phyloP scores from a whole-genome alignment of 2,888 invertebrate genomes.

The Neelides folsomi region DNA sequence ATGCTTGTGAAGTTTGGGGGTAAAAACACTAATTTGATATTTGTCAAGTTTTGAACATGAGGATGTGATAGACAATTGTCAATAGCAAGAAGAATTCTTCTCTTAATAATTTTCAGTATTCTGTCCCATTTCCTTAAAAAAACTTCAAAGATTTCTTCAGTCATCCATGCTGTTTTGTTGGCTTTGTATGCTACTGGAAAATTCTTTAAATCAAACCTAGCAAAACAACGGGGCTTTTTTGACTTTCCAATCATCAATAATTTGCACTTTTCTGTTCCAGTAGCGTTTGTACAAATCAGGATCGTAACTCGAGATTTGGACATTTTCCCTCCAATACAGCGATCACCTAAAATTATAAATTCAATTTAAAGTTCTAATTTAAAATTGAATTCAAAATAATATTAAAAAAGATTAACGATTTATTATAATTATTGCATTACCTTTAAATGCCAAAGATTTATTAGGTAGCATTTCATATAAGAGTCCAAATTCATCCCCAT shows the following conservation, averaged over 20 bases:
- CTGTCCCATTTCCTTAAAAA: slow-evolving; percentile 33
- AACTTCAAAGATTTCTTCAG: slow-evolving; percentile 29
- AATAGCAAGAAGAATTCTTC: slow-evolving; percentile 34
- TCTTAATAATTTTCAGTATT: slow-evolving; percentile 27
- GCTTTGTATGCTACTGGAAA: slow-evolving; percentile 25
- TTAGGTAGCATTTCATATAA: slow-evolving; percentile 14
- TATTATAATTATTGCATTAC: too few relatives aligned
- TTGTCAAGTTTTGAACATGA: slow-evolving; percentile 23
- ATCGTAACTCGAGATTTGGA: slow-evolving; percentile 13
- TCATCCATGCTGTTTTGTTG: slow-evolving; percentile 36
- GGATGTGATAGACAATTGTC: slow-evolving; percentile 34
- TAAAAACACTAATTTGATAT: slow-evolving; percentile 34
- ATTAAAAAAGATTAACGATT: too few relatives aligned
- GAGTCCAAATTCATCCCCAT: slow-evolving; percentile 14
- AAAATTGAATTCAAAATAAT: too few relatives aligned
- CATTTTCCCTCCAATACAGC: slow-evolving; percentile 17
- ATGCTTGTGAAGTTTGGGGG: slow-evolving; percentile 34
- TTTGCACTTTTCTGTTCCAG: slow-evolving; percentile 14
- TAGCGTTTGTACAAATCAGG: slow-evolving; percentile 13
- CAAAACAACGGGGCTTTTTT: slow-evolving; percentile 9
- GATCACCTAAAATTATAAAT: too few relatives aligned
- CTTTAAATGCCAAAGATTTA: slow-evolving; percentile 4
- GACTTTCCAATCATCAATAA: slow-evolving; percentile 17
- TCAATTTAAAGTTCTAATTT: too few relatives aligned
- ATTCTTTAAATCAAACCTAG: slow-evolving; percentile 4